Base-by-base conservation (phyloP, 53 echinoderm and acorn worm genomes). In the Crossaster papposus region DNA sequence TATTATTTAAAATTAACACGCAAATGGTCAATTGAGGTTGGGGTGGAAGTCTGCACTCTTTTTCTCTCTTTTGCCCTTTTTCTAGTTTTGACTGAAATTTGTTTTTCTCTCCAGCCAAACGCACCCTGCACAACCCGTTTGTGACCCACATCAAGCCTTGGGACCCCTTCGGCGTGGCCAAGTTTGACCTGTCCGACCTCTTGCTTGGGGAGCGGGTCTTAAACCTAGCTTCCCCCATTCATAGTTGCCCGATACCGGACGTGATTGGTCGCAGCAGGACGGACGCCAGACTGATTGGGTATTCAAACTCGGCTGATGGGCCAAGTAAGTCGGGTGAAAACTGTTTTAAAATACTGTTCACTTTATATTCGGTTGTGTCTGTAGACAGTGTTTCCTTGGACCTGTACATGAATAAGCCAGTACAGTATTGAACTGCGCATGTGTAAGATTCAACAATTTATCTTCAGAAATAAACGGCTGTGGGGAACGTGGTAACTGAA, bases 211-310 rank as follows among this genome's bases (percentile, higher is more conserved):
- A 99, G 91, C 91, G 83, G 71, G 90, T 93, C 35, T 51, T 99
- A 76, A 96, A 93, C 78, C 93, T 95, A 91, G 93, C 92, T 4
- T 79, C 96, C 14, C 99, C 99, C 24, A 89, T 99, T n/a, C 99
- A 99, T 83, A 94, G 93, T 91, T 99, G 99, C 82, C 99, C 93
- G 23, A 91, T 96, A 63, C 99, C 99, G 10, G 99, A 99, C 82
- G 91, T 93, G 64, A 89, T 99, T 4, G 99, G 99, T 64, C 77
- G 94, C 26, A 86, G 63, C 64, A 90, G 70, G 17, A 85, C 70
- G 51, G 90, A 90, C 36, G 74, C 87, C 31, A 89, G 92, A 34
- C 62, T 99, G 77, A 75, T 99, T 34, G 99, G 99, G 38, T 91
- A 96, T 32, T 88, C 96, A 64, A 96, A 92, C 77, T 89, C 99